Conservation (phyloP, 2,797 vertebrate species). For the Hypotaenidia philippensis region DNA sequence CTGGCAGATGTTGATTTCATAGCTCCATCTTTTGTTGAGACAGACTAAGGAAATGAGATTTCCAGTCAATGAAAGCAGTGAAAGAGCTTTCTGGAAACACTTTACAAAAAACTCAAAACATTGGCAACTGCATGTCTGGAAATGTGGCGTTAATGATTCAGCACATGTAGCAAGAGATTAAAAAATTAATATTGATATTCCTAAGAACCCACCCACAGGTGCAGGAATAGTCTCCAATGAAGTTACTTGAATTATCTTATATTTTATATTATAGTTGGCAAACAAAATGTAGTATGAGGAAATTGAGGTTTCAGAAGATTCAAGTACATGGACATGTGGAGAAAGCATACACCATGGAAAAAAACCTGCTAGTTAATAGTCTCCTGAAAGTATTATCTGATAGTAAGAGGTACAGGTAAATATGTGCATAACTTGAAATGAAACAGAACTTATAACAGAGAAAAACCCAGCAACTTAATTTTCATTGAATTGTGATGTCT, state of each 20-base stretch:
- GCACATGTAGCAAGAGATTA: not conserved
- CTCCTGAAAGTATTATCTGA: not conserved
- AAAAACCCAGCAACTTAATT: not conserved
- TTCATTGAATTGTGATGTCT: not conserved
- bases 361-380: fast-evolving
- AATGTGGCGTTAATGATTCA: not conserved
- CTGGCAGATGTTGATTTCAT: not conserved
- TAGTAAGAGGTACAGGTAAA: not conserved
- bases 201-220: not conserved
- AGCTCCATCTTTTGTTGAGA: not conserved
- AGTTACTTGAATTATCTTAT: not conserved
- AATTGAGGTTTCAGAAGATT: not conserved
- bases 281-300: not conserved
- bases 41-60: not conserved
- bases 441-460: not conserved
- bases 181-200: not conserved
- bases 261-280: not conserved
- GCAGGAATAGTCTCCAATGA: not conserved
- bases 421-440: not conserved
- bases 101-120: not conserved
- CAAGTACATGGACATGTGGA: not conserved
- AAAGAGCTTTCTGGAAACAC: not conserved
- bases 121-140: not conserved
- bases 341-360: not conserved
- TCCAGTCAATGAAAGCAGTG: not conserved